A percentile compares a stretch with the other conserved stretches of the same genome.
These are phyloP conservation scores for Drosophila suboccidentalis DNA, from an alignment of 2,888 invertebrate species.

Conservation along the genomic window DNA sequence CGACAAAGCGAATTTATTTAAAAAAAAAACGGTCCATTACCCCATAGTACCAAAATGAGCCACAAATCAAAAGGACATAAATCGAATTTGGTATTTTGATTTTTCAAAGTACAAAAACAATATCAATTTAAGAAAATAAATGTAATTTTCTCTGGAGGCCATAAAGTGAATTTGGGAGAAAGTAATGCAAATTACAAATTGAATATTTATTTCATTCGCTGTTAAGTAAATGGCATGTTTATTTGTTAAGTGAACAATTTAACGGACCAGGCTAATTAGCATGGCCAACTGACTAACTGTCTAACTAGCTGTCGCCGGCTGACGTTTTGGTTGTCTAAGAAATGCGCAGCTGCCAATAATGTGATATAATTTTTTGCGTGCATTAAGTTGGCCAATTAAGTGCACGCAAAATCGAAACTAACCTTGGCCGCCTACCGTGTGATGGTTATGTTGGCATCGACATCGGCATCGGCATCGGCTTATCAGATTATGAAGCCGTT, in stretches of 20 bases:
- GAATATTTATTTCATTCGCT: too few species aligned
- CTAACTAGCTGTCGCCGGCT: not conserved
- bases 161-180: not conserved
- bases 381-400: constrained; percentile 44
- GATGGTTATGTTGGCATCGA: constrained; percentile 12
- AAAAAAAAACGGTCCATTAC: too few species aligned
- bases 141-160: too few species aligned
- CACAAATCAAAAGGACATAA: too few species aligned
- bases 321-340: constrained; percentile 5
- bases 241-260: not conserved
- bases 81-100: not conserved
- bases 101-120: not conserved
- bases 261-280: constrained; percentile 45
- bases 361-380: constrained; percentile 32
- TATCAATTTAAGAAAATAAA: not conserved
- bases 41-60: too few species aligned
- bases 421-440: constrained; percentile 42
- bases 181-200: not conserved
- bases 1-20: too few species aligned
- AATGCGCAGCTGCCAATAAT: constrained; percentile 49
- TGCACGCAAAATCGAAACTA: constrained; percentile 42
- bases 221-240: not conserved
- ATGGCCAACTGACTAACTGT: constrained; percentile 42
- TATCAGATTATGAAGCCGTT: constrained; percentile 28
- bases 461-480: constrained; percentile 18